Conservation (phyloP, 2,797 vertebrate genomes). For the Alosa sapidissima region DNA sequence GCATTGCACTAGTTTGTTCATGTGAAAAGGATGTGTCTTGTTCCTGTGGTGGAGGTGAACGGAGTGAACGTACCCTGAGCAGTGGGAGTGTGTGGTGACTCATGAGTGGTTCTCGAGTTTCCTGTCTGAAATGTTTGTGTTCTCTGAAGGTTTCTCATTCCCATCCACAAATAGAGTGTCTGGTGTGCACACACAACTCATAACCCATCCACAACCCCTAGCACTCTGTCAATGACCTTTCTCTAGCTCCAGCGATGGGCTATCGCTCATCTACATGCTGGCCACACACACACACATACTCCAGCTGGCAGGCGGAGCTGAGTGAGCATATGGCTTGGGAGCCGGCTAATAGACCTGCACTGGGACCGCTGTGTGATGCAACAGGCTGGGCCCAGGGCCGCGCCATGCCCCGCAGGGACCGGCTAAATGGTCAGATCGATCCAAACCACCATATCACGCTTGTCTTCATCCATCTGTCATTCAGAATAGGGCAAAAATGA, state of each 20-base stretch:
- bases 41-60: not conserved
- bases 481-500: not conserved
- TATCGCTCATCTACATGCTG: not conserved
- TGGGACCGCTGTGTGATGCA: conserved; percentile 7
- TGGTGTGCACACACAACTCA: not conserved
- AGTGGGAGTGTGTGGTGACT: not conserved
- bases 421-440: conserved; percentile 16
- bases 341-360: not conserved
- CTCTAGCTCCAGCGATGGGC: not conserved
- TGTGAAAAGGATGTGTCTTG: not conserved
- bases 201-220: not conserved
- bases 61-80: not conserved
- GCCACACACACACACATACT: not conserved
- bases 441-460: not conserved
- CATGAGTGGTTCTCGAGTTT: not conserved
- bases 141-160: not conserved
- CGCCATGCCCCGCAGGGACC: not conserved
- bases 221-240: not conserved
- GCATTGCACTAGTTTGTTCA: not conserved
- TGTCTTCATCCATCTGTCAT: conserved; percentile 18
- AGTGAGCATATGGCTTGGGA: not conserved
- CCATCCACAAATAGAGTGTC: not conserved
- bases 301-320: not conserved
- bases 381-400: not conserved
- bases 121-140: conserved; percentile 3